Percentiles rank a stretch among this genome's conserved stretches.
These are phyloP conservation scores for Ophonus ardosiacus DNA, from an alignment of 2,888 invertebrate species.

Conservation along the genomic window DNA sequence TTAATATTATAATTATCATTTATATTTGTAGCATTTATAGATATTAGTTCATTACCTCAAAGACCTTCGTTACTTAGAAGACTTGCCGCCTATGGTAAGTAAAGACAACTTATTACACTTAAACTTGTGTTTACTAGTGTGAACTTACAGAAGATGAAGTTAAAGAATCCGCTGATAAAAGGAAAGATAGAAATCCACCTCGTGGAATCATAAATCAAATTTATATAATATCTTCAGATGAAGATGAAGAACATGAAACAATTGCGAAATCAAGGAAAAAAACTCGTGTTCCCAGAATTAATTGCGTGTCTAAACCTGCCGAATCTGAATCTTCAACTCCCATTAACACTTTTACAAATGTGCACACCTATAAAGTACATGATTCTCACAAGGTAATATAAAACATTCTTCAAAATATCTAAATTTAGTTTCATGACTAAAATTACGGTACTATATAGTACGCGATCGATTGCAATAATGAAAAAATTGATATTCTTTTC, in stretches of 20 bases:
- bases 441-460: too few species aligned
- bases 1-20: neutral
- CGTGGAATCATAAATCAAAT: neutral
- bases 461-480: too few species aligned
- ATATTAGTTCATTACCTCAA: neutral
- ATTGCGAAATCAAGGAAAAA: neutral
- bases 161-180: conserved; percentile 16
- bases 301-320: conserved; percentile 24
- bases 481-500: too few species aligned
- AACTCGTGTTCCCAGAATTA: conserved; percentile 6
- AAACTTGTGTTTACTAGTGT: neutral
- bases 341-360: conserved; percentile 3
- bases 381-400: conserved; percentile 24
- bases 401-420: neutral
- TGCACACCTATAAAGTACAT: neutral
- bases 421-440: too few species aligned
- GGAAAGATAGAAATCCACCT: neutral
- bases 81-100: neutral
- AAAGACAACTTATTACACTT: neutral
- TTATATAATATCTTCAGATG: neutral
- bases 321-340: neutral
- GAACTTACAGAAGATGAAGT: neutral
- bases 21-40: conserved; percentile 28
- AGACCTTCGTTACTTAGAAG: too few species aligned
- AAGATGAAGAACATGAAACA: neutral